Percentiles rank a stretch among this genome's conserved stretches.
Conservation (phyloP, 92 coral and sea anemone genomes). For the Galaxea fascicularis region DNA sequence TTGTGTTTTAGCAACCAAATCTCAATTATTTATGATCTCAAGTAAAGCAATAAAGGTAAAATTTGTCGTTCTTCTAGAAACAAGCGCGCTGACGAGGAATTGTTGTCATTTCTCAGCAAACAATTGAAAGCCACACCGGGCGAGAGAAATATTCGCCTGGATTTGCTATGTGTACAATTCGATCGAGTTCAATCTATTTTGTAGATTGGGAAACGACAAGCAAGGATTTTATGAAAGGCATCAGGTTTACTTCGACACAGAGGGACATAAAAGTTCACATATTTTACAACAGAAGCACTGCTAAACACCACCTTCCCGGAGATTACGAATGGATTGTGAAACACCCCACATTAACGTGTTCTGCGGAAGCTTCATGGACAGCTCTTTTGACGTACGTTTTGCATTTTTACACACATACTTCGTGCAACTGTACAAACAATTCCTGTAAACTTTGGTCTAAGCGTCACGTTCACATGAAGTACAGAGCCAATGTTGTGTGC, state of each 20-base stretch:
- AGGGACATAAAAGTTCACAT: constrained; percentile 76
- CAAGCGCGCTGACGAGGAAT: neutral
- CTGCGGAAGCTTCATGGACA: constrained; percentile 90
- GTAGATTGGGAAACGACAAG: constrained; percentile 90
- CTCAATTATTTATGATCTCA: constrained; percentile 31
- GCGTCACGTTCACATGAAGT: constrained; percentile 76
- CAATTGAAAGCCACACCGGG: neutral
- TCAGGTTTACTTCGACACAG: constrained; percentile 74
- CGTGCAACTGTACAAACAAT: constrained; percentile 71
- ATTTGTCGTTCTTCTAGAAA: neutral
- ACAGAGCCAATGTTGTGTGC: constrained; percentile 78
- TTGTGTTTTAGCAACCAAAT: constrained; percentile 40
- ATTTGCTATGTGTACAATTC: constrained; percentile 76
- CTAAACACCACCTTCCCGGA: constrained; percentile 59
- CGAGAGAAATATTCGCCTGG: neutral
- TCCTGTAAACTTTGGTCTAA: constrained; percentile 77
- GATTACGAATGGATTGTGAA: constrained; percentile 82
- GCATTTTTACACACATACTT: constrained; percentile 83
- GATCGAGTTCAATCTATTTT: constrained; percentile 70
- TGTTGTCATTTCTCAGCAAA: neutral
- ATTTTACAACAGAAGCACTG: constrained; percentile 85
- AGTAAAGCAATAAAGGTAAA: neutral
- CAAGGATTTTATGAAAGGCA: constrained; percentile 84
- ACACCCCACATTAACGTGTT: constrained; percentile 76
- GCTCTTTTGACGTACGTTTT: constrained; percentile 82